Conservation (phyloP, 64 coral and sea anemone species). For the Porites australiensis region DNA sequence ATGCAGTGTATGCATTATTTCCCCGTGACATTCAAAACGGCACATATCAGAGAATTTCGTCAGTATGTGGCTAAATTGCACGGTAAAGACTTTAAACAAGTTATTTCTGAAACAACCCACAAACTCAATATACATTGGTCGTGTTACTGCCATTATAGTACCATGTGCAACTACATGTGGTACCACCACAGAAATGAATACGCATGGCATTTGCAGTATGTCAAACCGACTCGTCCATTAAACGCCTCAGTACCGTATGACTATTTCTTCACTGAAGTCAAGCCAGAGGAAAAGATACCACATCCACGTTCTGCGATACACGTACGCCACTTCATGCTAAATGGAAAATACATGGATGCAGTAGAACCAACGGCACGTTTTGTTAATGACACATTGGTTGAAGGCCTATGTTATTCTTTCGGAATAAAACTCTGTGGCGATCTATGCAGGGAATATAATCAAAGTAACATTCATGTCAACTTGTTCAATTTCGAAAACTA, state of each 20-base stretch:
- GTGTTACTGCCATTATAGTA: neutral
- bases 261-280: too few relatives aligned
- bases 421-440: neutral
- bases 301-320: too few relatives aligned
- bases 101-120: neutral
- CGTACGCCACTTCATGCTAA: too few relatives aligned
- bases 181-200: conserved; percentile 9
- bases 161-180: neutral
- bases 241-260: neutral
- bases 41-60: too few relatives aligned
- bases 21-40: neutral
- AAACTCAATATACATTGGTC: neutral
- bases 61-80: too few relatives aligned
- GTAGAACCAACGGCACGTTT: too few relatives aligned
- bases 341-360: too few relatives aligned
- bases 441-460: neutral
- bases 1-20: conserved; percentile 17
- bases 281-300: too few relatives aligned
- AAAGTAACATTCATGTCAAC: neutral
- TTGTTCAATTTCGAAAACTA: too few relatives aligned
- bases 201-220: neutral
- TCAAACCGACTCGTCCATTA: neutral
- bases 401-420: conserved; percentile 4
- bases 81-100: neutral
- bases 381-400: neutral